Evolutionary conservation across 2,888 invertebrate species (phyloP).

Genomic region (Brachylomia viminalis): DNA sequence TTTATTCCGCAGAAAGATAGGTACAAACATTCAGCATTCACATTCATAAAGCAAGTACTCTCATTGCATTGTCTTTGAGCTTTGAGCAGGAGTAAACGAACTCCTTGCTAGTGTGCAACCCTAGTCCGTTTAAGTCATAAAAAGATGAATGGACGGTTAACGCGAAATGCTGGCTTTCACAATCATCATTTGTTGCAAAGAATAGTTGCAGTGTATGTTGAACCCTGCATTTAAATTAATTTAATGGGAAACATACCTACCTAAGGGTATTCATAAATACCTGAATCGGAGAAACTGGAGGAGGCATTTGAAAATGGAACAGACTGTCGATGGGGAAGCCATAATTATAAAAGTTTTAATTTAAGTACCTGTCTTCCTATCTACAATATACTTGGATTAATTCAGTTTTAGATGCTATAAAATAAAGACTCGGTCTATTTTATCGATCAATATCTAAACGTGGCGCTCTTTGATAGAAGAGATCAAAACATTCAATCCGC

Average conservation of each 20-base stretch:
- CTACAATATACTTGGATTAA: background rate
- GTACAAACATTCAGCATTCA: slow-evolving; percentile 39
- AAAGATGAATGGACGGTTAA: slow-evolving; percentile 41
- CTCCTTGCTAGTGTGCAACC: slow-evolving; percentile 38
- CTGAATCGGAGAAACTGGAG: background rate
- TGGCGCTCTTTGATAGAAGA: background rate
- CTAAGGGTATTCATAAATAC: background rate
- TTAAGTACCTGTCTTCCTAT: too few relatives aligned
- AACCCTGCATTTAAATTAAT: background rate
- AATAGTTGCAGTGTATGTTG: slow-evolving; percentile 9
- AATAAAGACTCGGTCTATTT: slow-evolving; percentile 7
- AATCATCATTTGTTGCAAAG: slow-evolving; percentile 33
- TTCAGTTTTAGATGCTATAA: slow-evolving; percentile 1
- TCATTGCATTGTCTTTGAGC: slow-evolving; percentile 51
- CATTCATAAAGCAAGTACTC: slow-evolving; percentile 48
- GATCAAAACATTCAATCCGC: slow-evolving; percentile 25
- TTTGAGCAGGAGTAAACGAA: slow-evolving; percentile 47
- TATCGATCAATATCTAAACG: background rate
- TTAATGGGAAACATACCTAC: background rate
- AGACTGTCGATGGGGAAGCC: background rate
- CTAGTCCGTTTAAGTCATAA: slow-evolving; percentile 38
- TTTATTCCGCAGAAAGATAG: slow-evolving; percentile 18
- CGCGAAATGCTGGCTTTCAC: slow-evolving; percentile 25
- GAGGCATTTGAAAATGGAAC: background rate
- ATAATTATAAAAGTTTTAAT: background rate